Evolutionary conservation across 2,797 vertebrate species (phyloP).

Genomic region (Sphaeramia orbicularis): DNA sequence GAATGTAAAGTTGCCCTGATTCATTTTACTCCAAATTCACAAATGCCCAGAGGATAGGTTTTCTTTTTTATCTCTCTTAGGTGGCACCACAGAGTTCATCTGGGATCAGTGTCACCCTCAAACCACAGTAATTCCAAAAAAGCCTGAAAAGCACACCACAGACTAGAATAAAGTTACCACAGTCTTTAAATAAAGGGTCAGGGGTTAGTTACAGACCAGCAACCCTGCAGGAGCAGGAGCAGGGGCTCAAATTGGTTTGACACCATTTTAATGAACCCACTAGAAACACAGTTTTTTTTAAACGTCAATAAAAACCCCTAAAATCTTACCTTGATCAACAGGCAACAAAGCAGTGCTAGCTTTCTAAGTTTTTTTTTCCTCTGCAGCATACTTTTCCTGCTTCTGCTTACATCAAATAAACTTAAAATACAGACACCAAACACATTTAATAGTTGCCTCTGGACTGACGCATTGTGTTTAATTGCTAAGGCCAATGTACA

Average conservation of each 20-base stretch:
- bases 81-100: too few species aligned
- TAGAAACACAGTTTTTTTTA: neutral
- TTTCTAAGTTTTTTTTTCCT: constrained; percentile 47
- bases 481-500: constrained; percentile 25
- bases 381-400: constrained; percentile 52
- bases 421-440: constrained; percentile 56
- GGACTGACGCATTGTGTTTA: constrained; percentile 51
- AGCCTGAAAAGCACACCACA: constrained; percentile 29
- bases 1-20: too few species aligned
- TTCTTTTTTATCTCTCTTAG: too few species aligned
- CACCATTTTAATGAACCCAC: neutral
- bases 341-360: constrained; percentile 60
- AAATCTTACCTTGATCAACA: constrained; percentile 64
- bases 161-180: constrained; percentile 32
- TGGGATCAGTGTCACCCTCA: constrained; percentile 26
- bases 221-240: neutral
- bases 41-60: too few species aligned
- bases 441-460: constrained; percentile 47
- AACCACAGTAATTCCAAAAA: constrained; percentile 36
- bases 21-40: too few species aligned
- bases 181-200: constrained; percentile 45
- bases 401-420: constrained; percentile 43
- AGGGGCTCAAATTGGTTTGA: neutral
- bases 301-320: neutral
- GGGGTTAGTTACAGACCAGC: constrained; percentile 21